Evolutionary conservation across 1,140 invertebrate genomes (phyloP).

Genomic region (Drosophila erecta): DNA sequence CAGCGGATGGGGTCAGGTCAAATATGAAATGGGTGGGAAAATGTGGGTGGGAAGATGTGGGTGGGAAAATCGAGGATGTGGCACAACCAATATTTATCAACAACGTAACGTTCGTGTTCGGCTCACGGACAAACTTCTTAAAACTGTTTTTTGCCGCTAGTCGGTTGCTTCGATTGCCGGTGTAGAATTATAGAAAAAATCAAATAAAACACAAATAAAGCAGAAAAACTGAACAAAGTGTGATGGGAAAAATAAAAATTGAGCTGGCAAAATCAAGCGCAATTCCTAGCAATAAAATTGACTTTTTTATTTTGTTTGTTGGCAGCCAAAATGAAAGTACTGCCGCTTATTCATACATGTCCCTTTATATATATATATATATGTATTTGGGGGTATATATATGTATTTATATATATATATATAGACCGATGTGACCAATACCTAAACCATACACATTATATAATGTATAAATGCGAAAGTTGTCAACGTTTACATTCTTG

Average conservation of each 20-base stretch:
- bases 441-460: constrained; percentile 36
- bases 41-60: constrained; percentile 11
- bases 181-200: constrained; percentile 76
- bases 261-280: constrained; percentile 33
- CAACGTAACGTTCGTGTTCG: constrained; percentile 74
- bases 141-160: constrained; percentile 40
- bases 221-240: constrained; percentile 53
- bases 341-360: constrained; percentile 39
- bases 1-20: constrained; percentile 20
- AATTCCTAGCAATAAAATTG: constrained; percentile 67
- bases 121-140: constrained; percentile 73
- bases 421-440: constrained; percentile 12
- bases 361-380: constrained; percentile 16
- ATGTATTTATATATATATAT: constrained; percentile 11
- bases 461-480: constrained; percentile 58
- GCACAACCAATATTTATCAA: constrained; percentile 78
- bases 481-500: constrained; percentile 71
- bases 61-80: constrained; percentile 15
- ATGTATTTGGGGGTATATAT: constrained; percentile 15
- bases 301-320: constrained; percentile 67
- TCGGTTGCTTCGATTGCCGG: constrained; percentile 23
- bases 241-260: constrained; percentile 22
- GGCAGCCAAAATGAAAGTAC: constrained; percentile 74
- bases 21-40: constrained; percentile 5
- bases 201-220: constrained; percentile 67